phyloP scores from a whole-genome alignment of 2,113 vertebrate species.

The Eclectus roratus region DNA sequence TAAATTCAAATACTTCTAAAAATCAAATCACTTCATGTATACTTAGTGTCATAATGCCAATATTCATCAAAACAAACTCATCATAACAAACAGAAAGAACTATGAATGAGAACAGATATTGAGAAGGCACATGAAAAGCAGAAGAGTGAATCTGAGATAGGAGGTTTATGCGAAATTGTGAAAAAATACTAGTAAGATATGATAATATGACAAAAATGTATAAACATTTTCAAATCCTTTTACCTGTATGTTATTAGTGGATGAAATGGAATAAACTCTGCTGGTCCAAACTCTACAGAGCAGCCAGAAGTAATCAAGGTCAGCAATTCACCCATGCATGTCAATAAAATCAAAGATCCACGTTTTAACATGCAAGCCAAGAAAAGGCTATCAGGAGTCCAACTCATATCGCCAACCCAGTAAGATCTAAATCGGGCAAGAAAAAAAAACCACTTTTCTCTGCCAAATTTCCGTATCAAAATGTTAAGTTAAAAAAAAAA shows the following conservation, averaged over 20 bases:
- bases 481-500: not conserved
- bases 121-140: conserved; percentile 59
- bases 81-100: conserved; percentile 75
- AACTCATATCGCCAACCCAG: conserved; percentile 90
- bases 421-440: conserved; percentile 83
- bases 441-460: not conserved
- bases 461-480: not conserved
- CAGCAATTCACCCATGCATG: conserved; percentile 85
- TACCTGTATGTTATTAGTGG: conserved; percentile 92
- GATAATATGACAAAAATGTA: not conserved
- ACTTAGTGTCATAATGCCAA: conserved; percentile 70
- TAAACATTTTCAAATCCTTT: not conserved
- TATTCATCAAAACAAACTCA: conserved; percentile 66
- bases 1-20: not conserved
- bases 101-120: conserved; percentile 70
- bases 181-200: not conserved
- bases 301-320: conserved; percentile 86
- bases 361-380: conserved; percentile 92
- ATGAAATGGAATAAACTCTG: conserved; percentile 93
- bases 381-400: conserved; percentile 87
- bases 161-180: not conserved
- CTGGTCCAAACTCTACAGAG: conserved; percentile 91
- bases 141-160: conserved; percentile 43
- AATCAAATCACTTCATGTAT: not conserved
- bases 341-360: conserved; percentile 88